Percentiles rank a stretch among this genome's conserved stretches.
These are phyloP conservation scores for Macrophya annulata DNA, from an alignment of 2,888 invertebrate genomes.

Conservation along the genomic window DNA sequence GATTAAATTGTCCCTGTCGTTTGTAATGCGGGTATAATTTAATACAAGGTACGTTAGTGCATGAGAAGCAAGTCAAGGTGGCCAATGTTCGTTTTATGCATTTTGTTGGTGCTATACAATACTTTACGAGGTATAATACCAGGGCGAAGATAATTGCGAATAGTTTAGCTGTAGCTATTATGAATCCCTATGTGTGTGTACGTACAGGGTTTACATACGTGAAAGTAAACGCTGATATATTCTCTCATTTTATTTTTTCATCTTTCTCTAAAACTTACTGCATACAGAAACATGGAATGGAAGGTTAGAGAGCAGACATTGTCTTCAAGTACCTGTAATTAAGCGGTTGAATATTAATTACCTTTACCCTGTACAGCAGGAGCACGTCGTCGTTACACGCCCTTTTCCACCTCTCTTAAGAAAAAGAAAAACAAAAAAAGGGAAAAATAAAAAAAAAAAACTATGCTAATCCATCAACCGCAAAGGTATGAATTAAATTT, in stretches of 20 bases:
- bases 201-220: no score
- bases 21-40: not conserved
- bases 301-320: conserved; percentile 42
- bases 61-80: not conserved
- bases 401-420: not conserved
- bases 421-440: not conserved
- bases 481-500: not conserved
- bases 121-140: conserved; percentile 44
- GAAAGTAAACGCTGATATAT: not conserved
- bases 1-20: conserved; percentile 49
- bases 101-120: conserved; percentile 1
- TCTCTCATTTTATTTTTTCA: not conserved
- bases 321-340: conserved; percentile 27
- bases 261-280: no score
- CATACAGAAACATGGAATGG: not conserved
- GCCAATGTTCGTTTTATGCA: not conserved
- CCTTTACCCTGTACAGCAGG: not conserved
- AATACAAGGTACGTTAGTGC: not conserved
- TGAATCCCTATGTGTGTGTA: not conserved
- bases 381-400: conserved; percentile 18
- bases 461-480: not conserved
- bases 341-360: conserved; percentile 54
- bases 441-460: not conserved
- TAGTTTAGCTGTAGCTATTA: not conserved
- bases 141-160: conserved; percentile 53